These are phyloP conservation scores for Drosophila atroscutellata DNA, from an alignment of 2,888 invertebrate species.

Conservation along the genomic window DNA sequence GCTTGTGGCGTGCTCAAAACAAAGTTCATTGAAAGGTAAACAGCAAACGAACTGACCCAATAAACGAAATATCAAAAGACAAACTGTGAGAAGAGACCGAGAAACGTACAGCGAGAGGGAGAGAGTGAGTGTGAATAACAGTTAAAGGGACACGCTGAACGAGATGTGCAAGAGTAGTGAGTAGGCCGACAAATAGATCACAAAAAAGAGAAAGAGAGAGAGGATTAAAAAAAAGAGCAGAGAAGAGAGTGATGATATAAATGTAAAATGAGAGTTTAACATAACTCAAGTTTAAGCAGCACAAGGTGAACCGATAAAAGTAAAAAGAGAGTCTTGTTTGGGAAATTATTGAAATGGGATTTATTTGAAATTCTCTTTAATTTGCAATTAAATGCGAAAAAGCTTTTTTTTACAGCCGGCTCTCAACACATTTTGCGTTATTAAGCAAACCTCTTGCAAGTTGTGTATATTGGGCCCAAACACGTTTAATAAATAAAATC, in stretches of 20 bases:
- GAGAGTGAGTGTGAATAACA: background rate
- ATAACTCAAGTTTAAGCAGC: background rate
- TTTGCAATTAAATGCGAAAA: background rate
- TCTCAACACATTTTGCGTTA: no score
- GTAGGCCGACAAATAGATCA: background rate
- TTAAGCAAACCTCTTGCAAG: background rate
- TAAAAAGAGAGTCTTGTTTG: background rate
- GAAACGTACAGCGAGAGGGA: background rate
- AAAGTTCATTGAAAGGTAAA: constrained; percentile 62
- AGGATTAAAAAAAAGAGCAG: no score
- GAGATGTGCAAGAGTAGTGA: background rate
- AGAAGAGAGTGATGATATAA: no score
- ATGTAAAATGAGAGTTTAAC: background rate
- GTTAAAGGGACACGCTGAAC: background rate
- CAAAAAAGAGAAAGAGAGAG: background rate
- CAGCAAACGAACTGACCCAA: constrained; percentile 21
- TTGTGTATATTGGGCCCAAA: constrained; percentile 17
- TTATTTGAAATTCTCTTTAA: background rate
- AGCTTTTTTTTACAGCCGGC: background rate
- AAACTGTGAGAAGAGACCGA: background rate
- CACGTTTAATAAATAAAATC: constrained; percentile 40
- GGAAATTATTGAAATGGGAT: background rate
- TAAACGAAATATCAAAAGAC: constrained; percentile 3
- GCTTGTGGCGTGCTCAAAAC: constrained; percentile 39
- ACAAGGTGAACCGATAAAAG: background rate